Conservation (phyloP, 2,113 vertebrate species). For the Caretta caretta region DNA sequence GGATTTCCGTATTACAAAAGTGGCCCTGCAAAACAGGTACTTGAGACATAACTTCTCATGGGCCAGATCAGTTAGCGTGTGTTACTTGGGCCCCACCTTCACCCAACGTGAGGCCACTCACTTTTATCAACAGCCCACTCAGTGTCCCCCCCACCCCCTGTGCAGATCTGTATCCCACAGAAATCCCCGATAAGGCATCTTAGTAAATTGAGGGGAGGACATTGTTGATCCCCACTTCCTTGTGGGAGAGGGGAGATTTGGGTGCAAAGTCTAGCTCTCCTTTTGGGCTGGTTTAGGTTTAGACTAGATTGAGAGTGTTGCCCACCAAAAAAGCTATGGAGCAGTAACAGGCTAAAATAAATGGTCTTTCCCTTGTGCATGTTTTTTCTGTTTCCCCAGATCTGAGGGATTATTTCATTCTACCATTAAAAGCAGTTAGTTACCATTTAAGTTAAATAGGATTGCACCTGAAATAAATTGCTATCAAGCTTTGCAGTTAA, state of each 20-base stretch:
- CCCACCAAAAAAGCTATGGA: not conserved
- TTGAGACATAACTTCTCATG: no score
- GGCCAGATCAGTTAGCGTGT: not conserved
- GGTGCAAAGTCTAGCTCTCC: not conserved
- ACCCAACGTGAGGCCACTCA: not conserved
- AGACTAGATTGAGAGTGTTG: rapidly evolving
- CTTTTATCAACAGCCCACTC: not conserved
- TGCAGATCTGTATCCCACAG: not conserved
- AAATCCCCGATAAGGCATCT: not conserved
- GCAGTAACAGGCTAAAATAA: rapidly evolving
- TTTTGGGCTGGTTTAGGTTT: not conserved
- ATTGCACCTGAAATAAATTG: not conserved
- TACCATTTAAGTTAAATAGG: not conserved
- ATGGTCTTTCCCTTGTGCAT: not conserved
- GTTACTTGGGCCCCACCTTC: not conserved
- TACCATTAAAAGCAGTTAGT: not conserved
- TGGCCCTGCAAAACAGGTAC: rapidly evolving
- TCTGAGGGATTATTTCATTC: not conserved
- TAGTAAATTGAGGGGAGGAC: not conserved
- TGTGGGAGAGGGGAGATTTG: not conserved
- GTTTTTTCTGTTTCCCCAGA: not conserved
- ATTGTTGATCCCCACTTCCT: not conserved
- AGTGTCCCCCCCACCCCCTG: not conserved
- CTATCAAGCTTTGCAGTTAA: not conserved
- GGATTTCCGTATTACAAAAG: rapidly evolving